Conservation (phyloP, 1,140 invertebrate species). For the Ditylenchus dipsaci region DNA sequence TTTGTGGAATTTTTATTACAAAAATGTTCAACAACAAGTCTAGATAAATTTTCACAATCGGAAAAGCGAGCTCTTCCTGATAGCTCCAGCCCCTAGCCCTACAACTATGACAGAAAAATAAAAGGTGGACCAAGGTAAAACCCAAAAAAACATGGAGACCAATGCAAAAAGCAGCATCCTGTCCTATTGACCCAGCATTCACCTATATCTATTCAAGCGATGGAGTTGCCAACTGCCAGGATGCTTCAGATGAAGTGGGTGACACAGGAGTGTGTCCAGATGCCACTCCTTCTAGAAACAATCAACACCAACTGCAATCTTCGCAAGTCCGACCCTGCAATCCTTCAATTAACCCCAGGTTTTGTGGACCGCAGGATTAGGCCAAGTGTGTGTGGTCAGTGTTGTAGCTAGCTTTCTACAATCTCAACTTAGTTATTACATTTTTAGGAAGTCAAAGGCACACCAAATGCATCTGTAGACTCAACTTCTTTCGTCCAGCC, state of each 20-base stretch:
- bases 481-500: constrained; percentile 34
- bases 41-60: too few relatives aligned
- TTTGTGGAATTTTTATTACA: too few relatives aligned
- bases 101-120: too few relatives aligned
- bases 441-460: constrained; percentile 30
- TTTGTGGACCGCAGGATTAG: constrained; percentile 30
- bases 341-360: background rate
- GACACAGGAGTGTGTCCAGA: constrained; percentile 23
- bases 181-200: too few relatives aligned
- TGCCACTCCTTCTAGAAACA: constrained; percentile 10
- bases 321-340: constrained; percentile 3
- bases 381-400: constrained; percentile 53
- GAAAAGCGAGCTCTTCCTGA: too few relatives aligned
- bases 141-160: too few relatives aligned
- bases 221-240: constrained; percentile 44
- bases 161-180: too few relatives aligned
- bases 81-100: too few relatives aligned
- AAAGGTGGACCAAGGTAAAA: too few relatives aligned
- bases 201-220: constrained; percentile 14
- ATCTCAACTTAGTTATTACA: constrained; percentile 5
- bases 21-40: too few relatives aligned
- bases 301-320: background rate
- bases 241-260: constrained; percentile 51
- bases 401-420: background rate
- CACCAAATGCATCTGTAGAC: constrained; percentile 24